These are phyloP conservation scores for Octonoba sinensis DNA, from an alignment of 2,888 invertebrate species.

Conservation along the genomic window DNA sequence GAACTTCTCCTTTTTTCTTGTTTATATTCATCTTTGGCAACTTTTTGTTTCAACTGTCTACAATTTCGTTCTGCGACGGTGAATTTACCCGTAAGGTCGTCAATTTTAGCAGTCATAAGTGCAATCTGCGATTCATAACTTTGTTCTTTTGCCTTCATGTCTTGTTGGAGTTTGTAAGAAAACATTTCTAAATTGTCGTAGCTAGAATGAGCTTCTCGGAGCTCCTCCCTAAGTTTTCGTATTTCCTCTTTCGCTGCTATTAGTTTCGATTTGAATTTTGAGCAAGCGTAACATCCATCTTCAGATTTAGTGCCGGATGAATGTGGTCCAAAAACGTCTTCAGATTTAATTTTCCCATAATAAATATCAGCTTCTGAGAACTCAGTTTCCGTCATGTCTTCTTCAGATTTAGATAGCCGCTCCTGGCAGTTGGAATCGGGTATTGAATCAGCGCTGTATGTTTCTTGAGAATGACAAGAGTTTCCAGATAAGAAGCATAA, in stretches of 20 bases:
- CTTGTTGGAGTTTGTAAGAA: constrained; percentile 67
- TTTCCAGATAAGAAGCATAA: constrained; percentile 5
- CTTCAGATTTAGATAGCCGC: too few relatives aligned
- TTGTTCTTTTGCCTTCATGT: constrained; percentile 76
- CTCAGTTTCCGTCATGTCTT: too few relatives aligned
- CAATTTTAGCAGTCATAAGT: constrained; percentile 85
- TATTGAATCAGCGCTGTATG: not conserved
- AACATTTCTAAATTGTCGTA: constrained; percentile 67
- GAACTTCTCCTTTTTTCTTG: constrained; percentile 86
- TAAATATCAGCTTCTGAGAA: too few relatives aligned
- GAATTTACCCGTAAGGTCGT: constrained; percentile 86
- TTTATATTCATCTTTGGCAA: constrained; percentile 81
- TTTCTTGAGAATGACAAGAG: constrained; percentile 7
- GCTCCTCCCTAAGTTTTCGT: constrained; percentile 61
- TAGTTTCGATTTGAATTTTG: constrained; percentile 30
- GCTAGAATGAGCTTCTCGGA: constrained; percentile 65
- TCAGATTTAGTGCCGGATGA: constrained; percentile 3
- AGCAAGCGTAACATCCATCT: constrained; percentile 22
- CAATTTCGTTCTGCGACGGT: constrained; percentile 84
- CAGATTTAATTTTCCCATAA: too few relatives aligned
- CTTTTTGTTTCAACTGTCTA: constrained; percentile 82
- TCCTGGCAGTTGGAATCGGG: too few relatives aligned
- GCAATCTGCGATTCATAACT: constrained; percentile 78
- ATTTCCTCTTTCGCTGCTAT: constrained; percentile 54
- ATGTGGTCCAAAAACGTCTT: too few relatives aligned